Base-by-base conservation (phyloP, 1,140 invertebrate species). In the Ceratoteleas bidentatus region DNA sequence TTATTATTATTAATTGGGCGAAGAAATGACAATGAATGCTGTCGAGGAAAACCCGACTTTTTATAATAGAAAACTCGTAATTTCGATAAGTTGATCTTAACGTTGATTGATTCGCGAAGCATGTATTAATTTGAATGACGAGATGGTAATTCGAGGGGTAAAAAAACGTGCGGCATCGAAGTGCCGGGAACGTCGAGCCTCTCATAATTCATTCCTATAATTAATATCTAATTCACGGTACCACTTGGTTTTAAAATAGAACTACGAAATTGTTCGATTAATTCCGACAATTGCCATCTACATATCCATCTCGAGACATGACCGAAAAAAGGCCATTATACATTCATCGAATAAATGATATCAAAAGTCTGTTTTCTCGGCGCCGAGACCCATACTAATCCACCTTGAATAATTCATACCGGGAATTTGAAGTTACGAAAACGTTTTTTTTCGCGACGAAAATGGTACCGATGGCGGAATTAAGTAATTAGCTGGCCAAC, bases 271-370 rank as follows among this genome's bases (percentile, higher is more conserved):
- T 62, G 38, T 62, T 54, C 45, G 45, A 62, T 72, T 72, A 61
- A 72, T 72, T 72, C 40, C 54, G 60, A 62, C 57, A 72, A 62
- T 70, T 52, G 40, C 54, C 45, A 50, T 52, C 34, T 4, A 60
- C 15, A 33, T 32, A 60, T 69, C 14, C 24, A 8, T 60, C 14
- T n/a, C 5, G 15, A 24, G 53, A 57, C 34, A 14, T 57, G 43
- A n/a, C 16, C 10, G 33, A 69, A 58, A 69, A 69, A 68, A 65
- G 3, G 34, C 15, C 13, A 68, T 68, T 68, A 68, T 69, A 58
- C 34, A 69, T 69, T 69, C 66, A 40, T 24, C 40, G 66, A 69
- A 69, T 69, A 58, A 68, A 50, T 57, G 65, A 68, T 68, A 68
- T 57, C 40, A 57, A 68, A 68, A 49, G 40, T 57, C 54, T 57